These are phyloP conservation scores for Periphyllus acericola DNA, from an alignment of 2,888 invertebrate genomes.

Conservation along the genomic window DNA sequence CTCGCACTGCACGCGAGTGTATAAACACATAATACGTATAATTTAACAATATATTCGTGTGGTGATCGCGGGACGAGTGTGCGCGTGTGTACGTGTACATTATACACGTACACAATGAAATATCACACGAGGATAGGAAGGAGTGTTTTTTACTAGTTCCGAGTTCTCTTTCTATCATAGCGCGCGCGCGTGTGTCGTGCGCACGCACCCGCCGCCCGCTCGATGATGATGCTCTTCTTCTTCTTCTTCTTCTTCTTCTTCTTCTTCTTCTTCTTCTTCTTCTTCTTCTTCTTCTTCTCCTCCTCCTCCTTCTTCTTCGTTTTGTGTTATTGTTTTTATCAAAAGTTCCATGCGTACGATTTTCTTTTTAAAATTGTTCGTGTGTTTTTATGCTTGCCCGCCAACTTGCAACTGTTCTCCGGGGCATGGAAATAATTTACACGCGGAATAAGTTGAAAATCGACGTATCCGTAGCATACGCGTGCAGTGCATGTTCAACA, in stretches of 20 bases:
- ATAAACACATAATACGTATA: background rate
- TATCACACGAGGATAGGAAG: constrained; percentile 30
- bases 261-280: background rate
- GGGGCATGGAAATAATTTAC: background rate
- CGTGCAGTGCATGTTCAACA: background rate
- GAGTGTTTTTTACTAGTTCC: constrained; percentile 55
- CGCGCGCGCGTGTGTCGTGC: background rate
- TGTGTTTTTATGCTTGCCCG: background rate
- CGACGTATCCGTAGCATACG: background rate
- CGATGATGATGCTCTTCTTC: background rate
- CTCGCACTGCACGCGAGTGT: background rate
- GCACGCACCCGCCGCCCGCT: background rate
- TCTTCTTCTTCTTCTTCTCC: background rate
- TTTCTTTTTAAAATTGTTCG: background rate
- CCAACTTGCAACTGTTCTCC: background rate
- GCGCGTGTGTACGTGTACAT: background rate
- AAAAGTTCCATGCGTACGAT: background rate
- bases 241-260: background rate
- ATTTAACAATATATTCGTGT: constrained; percentile 44
- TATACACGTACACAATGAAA: constrained; percentile 29
- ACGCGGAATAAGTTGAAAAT: background rate
- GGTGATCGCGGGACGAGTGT: constrained; percentile 27
- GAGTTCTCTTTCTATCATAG: constrained; percentile 61
- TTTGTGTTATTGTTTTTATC: constrained; percentile 1
- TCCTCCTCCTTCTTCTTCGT: background rate